These are phyloP conservation scores for Drosophila longiperda DNA, from an alignment of 2,888 invertebrate species.

Conservation along the genomic window DNA sequence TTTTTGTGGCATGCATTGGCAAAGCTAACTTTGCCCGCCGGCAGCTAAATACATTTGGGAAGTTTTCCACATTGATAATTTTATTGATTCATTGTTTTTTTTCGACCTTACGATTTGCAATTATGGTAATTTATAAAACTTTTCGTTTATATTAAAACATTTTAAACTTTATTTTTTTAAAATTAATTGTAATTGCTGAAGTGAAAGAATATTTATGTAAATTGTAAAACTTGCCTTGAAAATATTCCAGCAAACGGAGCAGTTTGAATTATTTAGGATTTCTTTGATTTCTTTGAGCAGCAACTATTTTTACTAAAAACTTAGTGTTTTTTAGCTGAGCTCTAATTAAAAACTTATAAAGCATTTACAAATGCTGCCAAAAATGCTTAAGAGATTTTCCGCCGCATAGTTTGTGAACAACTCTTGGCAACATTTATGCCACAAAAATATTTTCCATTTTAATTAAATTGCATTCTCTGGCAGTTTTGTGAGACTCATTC, in stretches of 20 bases:
- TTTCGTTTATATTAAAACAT: slow-evolving; percentile 2
- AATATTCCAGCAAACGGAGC: not conserved
- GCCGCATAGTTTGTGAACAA: slow-evolving; percentile 6
- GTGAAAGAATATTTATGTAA: not conserved
- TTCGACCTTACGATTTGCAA: slow-evolving; percentile 34
- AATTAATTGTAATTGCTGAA: not conserved
- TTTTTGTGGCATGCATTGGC: slow-evolving; percentile 21
- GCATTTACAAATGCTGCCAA: slow-evolving; percentile 16
- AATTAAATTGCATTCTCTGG: slow-evolving; percentile 75
- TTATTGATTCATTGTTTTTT: slow-evolving; percentile 16
- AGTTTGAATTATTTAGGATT: not conserved
- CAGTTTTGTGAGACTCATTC: slow-evolving; percentile 15
- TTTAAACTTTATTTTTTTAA: not conserved
- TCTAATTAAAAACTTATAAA: not conserved
- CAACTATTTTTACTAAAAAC: not conserved
- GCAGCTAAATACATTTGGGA: slow-evolving; percentile 41
- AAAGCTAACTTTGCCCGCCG: slow-evolving; percentile 42
- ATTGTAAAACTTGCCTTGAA: not conserved
- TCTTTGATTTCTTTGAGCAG: not conserved
- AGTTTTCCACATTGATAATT: slow-evolving; percentile 31
- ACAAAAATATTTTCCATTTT: slow-evolving; percentile 65
- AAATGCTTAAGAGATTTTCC: slow-evolving; percentile 22
- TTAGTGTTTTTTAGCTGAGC: not conserved
- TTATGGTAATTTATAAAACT: slow-evolving; percentile 6
- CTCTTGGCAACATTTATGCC: slow-evolving; percentile 53